Base-by-base conservation (phyloP, 2,797 vertebrate genomes). In the Acanthurus leucopareius region DNA sequence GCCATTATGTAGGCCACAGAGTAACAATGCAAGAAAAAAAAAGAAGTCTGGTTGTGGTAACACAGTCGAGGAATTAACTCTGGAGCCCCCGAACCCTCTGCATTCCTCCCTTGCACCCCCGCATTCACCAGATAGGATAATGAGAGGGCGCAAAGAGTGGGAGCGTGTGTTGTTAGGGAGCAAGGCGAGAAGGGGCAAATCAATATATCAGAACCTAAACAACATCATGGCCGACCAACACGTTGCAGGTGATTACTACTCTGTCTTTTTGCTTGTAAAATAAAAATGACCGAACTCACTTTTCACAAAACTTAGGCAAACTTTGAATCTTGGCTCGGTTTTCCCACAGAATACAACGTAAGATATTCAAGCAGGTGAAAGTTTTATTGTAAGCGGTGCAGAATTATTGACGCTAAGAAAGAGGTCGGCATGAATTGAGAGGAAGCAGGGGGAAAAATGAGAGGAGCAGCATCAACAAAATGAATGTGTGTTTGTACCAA, bases 1-100 rank as follows among this genome's bases (percentile, higher is more conserved):
- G 87, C 92, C 89, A 94, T 95, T 95, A 96, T 96, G 92, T 96
- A 95, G 96, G 95, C 94, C 96, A 96, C 90, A 89, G 89, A 90
- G 92, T 94, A 94, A 94, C 91, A 91, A 92, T 91, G 80, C 82
- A 61, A 69, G 73, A 75, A 86, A 86, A 66, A 73, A 90, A 86
- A 86, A 68, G 89, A 86, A 86, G 74, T 84, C 84, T 75, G 73
- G 78, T 88, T 85, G 66, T 75, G 54, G 79, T 71, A 79, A 61
- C 84, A 86, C 74, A 73, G 84, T 81, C 65, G 58, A 83, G 70
- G 86, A 94, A 95, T 94, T 93, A 94, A 92, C 91, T 87, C 61
- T 62, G 65, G 63, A 90, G 77, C 87, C 73, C 32, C 64, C 1
- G 49, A 77, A 86, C 84, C 80, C 60, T 74, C 51, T 49, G 45